These are phyloP conservation scores for Pangasianodon hypophthalmus DNA, from an alignment of 2,113 vertebrate genomes.

Conservation along the genomic window DNA sequence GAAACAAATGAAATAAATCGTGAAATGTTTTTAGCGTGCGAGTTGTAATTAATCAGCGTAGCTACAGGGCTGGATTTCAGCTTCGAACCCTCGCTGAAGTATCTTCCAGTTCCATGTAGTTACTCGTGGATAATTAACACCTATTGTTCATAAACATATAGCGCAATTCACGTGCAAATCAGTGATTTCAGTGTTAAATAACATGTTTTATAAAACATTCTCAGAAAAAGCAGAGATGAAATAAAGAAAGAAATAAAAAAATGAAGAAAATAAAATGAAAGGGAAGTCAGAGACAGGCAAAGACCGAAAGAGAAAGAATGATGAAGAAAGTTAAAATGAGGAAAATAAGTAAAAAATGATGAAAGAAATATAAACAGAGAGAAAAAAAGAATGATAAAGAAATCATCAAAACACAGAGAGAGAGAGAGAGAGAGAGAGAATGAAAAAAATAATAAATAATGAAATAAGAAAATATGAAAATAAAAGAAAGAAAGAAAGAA, in stretches of 20 bases:
- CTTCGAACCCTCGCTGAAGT: neutral
- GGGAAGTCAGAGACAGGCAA: no score
- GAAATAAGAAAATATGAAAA: no score
- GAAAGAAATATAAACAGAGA: no score
- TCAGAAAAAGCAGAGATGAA: no score
- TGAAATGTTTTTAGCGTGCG: no score
- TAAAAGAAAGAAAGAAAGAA: neutral
- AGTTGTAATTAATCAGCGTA: neutral
- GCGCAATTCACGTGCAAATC: no score
- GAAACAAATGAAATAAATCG: neutral
- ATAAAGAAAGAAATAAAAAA: no score
- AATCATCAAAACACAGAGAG: neutral
- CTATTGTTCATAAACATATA: neutral
- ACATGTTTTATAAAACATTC: neutral
- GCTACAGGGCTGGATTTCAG: neutral
- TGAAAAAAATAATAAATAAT: neutral
- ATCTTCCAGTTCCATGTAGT: neutral
- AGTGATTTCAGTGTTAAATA: neutral
- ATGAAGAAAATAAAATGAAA: no score
- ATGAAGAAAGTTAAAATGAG: neutral
- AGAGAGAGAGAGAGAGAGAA: neutral
- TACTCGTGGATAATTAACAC: neutral
- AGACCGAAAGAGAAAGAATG: neutral
- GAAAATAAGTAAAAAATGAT: neutral
- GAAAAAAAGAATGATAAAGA: neutral